Percentiles rank a stretch among this genome's conserved stretches.
phyloP scores from a whole-genome alignment of 2,797 vertebrate genomes.

The Distichodus sexfasciatus region DNA sequence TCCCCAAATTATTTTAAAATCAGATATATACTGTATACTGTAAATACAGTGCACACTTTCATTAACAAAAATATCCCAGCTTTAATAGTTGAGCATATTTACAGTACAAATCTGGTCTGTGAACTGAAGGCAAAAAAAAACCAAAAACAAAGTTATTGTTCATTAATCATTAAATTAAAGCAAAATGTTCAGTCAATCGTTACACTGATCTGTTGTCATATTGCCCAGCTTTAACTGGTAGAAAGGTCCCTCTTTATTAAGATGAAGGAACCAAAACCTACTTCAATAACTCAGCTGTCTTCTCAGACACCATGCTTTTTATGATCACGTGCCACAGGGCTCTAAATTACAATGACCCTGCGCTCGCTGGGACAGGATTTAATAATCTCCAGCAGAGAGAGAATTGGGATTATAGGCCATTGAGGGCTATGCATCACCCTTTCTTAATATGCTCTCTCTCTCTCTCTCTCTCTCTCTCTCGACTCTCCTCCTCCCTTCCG shows the following conservation, averaged over 20 bases:
- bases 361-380: slow-evolving; percentile 4
- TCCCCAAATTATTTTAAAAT: too few relatives aligned
- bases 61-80: too few relatives aligned
- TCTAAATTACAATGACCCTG: slow-evolving; percentile 1
- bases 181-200: too few relatives aligned
- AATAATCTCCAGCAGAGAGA: slow-evolving; percentile 36
- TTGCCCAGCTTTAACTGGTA: too few relatives aligned
- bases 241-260: not conserved
- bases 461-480: not conserved
- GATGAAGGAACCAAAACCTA: not conserved
- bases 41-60: too few relatives aligned
- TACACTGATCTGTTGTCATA: too few relatives aligned
- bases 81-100: too few relatives aligned
- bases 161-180: too few relatives aligned
- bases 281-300: slow-evolving; percentile 3
- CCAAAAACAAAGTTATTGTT: too few relatives aligned
- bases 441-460: not conserved
- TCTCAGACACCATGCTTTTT: not conserved
- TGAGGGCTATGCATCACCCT: not conserved
- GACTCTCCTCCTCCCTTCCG: not conserved
- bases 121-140: too few relatives aligned
- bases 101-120: too few relatives aligned
- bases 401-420: slow-evolving; percentile 28
- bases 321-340: not conserved
- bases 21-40: too few relatives aligned